These are phyloP conservation scores for Cryptocephalus moraei DNA, from an alignment of 2,888 invertebrate species.

Conservation along the genomic window DNA sequence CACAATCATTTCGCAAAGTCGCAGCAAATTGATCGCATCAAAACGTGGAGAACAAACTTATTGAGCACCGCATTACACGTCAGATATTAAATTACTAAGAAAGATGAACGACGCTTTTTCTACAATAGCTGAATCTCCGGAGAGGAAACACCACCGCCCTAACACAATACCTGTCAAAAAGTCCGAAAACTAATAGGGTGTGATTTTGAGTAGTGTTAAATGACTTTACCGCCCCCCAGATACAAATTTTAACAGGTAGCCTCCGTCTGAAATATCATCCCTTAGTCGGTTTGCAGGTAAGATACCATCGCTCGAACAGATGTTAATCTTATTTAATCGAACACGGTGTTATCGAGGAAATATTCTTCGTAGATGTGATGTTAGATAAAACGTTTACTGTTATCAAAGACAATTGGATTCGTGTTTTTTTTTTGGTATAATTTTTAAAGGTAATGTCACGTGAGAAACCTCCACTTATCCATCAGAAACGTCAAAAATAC, in stretches of 20 bases:
- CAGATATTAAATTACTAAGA: neutral
- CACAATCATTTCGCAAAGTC: too few relatives aligned
- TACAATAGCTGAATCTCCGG: neutral
- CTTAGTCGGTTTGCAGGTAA: constrained; percentile 5
- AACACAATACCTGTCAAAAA: constrained; percentile 19
- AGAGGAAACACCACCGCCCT: constrained; percentile 17
- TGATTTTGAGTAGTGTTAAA: constrained; percentile 16
- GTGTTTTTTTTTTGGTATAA: too few relatives aligned
- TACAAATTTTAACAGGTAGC: constrained; percentile 23
- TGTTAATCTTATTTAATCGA: constrained; percentile 2
- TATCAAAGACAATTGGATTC: too few relatives aligned
- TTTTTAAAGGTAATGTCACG: too few relatives aligned
- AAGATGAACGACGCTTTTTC: neutral
- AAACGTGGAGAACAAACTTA: too few relatives aligned
- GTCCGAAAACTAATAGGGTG: constrained; percentile 14
- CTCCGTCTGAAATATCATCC: constrained; percentile 19
- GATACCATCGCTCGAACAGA: constrained; percentile 6
- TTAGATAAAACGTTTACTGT: too few relatives aligned
- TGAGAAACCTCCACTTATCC: too few relatives aligned
- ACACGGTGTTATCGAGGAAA: neutral
- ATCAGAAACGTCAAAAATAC: too few relatives aligned
- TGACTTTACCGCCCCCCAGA: constrained; percentile 16
- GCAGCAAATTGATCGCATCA: too few relatives aligned
- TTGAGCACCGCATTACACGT: neutral
- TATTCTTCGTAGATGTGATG: too few relatives aligned